phyloP scores from a whole-genome alignment of 2,888 invertebrate species.

The Rhagonycha fulva region DNA sequence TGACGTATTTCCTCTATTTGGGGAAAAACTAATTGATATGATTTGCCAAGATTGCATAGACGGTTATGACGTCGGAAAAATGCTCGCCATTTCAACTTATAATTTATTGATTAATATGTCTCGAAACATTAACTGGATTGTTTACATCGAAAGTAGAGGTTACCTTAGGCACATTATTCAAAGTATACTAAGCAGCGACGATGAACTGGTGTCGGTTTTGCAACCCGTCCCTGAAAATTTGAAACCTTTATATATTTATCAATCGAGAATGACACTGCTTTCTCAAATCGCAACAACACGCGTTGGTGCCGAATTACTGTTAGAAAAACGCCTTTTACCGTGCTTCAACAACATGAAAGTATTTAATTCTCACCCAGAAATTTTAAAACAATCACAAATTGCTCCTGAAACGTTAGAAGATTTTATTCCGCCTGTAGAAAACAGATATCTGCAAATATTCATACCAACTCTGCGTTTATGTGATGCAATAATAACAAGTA shows the following conservation, averaged over 20 bases:
- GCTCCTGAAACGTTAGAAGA: constrained; percentile 44
- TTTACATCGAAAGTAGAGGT: constrained; percentile 65
- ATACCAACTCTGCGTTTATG: constrained; percentile 82
- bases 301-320: constrained; percentile 67
- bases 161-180: constrained; percentile 85
- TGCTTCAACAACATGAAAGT: constrained; percentile 71
- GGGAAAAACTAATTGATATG: constrained; percentile 79
- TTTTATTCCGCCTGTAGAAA: constrained; percentile 67
- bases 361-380: constrained; percentile 75
- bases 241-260: constrained; percentile 81
- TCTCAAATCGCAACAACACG: constrained; percentile 70
- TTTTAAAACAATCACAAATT: constrained; percentile 47
- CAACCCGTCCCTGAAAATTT: constrained; percentile 70
- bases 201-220: constrained; percentile 66
- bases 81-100: constrained; percentile 82
- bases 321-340: constrained; percentile 64
- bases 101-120: constrained; percentile 79
- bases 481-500: constrained; percentile 78
- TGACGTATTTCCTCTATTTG: constrained; percentile 72
- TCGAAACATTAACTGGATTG: constrained; percentile 68
- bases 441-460: constrained; percentile 81
- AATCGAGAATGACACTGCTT: constrained; percentile 83
- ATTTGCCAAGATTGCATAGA: constrained; percentile 86
- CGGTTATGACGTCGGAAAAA: constrained; percentile 87
- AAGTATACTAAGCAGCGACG: constrained; percentile 76